Evolutionary conservation across 2,888 invertebrate genomes (phyloP), one percentile per base, ranked within the genome.

Genomic region (Deilephila porcellus): DNA sequence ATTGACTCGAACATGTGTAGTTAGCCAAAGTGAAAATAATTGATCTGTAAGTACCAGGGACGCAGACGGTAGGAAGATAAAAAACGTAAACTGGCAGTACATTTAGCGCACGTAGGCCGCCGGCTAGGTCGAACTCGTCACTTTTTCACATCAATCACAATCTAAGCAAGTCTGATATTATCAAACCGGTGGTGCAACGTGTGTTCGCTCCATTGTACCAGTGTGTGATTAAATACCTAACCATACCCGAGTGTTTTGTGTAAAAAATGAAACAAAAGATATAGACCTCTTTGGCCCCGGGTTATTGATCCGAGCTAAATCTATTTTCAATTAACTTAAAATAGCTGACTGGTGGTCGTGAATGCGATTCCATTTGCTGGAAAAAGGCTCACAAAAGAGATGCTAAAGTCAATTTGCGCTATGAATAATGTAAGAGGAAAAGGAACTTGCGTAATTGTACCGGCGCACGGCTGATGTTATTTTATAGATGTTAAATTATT

Each of bases 291-390:
- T 80, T 59, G 78, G 82, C 77, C 80, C 81, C 83, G 81, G 90
- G 90, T 88, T 88, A 91, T 90, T 91, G 91, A 91, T 90, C 91
- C 84, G 86, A 81, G 84, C 86, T 88, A 84, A 86, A 85, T 88
- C 88, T 88, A 88, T 88, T 90, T 87, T 79, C 82, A 88, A 85
- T 85, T 85, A 83, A 86, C 86, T 85, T 83, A 80, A 88, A 90
- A 88, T 90, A 90, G 88, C 79, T 67, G 52, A 67, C 34, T 64
- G 72, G 74, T 71, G 67, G 64, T 64, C 60, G 70, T 63, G 63
- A 72, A 72, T 76, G 71, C 72, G 71, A 75, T 77, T 83, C 82
- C 78, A 79, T 77, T 77, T 74, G 77, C 25, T 14, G 71, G 60
- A 74, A 79, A 75, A 73, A 71, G 75, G 74, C 60, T 72, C 59